Percentiles rank a stretch among this genome's conserved stretches.
These are phyloP conservation scores for Myotis yumanensis DNA, from an alignment of 2,113 vertebrate species.

Conservation along the genomic window DNA sequence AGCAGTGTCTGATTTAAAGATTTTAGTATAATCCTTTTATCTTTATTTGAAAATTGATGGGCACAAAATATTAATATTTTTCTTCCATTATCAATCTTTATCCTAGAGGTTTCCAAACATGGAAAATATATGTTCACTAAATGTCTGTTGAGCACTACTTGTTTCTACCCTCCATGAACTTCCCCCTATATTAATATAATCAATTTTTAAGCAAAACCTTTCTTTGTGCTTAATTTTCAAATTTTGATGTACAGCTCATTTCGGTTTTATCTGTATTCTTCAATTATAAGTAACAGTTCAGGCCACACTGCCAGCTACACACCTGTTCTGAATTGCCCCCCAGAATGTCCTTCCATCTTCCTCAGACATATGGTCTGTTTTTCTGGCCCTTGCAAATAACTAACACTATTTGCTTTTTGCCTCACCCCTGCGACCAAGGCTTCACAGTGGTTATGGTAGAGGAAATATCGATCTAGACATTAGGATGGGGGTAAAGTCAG, in stretches of 20 bases:
- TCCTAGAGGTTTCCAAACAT: not conserved
- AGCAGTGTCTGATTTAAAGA: not conserved
- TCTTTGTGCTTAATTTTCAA: not conserved
- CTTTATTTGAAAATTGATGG: constrained; percentile 35
- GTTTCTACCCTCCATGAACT: not conserved
- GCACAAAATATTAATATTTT: not conserved
- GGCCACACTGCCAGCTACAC: not conserved
- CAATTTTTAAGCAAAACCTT: not conserved
- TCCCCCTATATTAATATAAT: not conserved
- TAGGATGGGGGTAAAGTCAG: not conserved
- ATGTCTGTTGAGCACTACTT: not conserved
- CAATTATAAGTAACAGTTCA: not conserved
- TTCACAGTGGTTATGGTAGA: not conserved
- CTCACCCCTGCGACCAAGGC: not conserved
- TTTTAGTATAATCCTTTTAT: constrained; percentile 13
- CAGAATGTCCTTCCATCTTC: not conserved
- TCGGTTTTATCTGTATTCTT: not conserved
- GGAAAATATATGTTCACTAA: not conserved
- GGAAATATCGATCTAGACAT: not conserved
- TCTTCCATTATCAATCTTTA: not conserved
- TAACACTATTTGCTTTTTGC: not conserved
- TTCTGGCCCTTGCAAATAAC: not conserved
- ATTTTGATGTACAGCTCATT: not conserved
- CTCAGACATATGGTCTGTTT: not conserved
- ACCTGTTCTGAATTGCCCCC: not conserved